A percentile compares a stretch with the other conserved stretches of the same genome.
Evolutionary conservation across 2,888 invertebrate genomes (phyloP).

Genomic region (Agrotis clavis): DNA sequence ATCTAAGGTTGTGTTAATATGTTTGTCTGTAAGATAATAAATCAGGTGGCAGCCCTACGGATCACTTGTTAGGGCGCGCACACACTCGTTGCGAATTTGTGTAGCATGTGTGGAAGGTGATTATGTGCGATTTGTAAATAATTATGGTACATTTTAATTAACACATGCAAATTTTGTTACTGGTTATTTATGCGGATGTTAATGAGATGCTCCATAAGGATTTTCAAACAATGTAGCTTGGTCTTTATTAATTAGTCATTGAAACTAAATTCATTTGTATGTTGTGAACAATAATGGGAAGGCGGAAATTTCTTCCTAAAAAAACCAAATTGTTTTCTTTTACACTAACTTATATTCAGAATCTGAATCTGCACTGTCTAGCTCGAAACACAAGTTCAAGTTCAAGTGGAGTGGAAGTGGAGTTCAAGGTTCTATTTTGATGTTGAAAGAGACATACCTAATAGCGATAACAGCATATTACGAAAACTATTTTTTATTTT

Average conservation of each 20-base stretch:
- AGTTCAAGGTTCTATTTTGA: too few relatives aligned
- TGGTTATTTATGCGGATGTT: constrained; percentile 12
- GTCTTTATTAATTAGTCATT: not conserved
- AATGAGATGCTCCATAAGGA: not conserved
- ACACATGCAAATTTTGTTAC: constrained; percentile 47
- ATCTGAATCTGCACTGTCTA: too few relatives aligned
- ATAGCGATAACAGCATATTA: too few relatives aligned
- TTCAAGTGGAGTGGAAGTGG: too few relatives aligned
- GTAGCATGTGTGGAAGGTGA: constrained; percentile 43
- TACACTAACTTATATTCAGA: too few relatives aligned
- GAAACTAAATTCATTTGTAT: not conserved
- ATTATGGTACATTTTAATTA: constrained; percentile 37
- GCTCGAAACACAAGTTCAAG: too few relatives aligned
- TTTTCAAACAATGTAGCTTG: not conserved
- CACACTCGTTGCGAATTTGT: constrained; percentile 42
- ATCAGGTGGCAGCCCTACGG: constrained; percentile 60
- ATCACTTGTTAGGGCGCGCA: constrained; percentile 42
- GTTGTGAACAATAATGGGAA: too few relatives aligned
- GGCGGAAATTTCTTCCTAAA: too few relatives aligned
- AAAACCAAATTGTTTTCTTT: too few relatives aligned
- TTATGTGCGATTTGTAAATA: constrained; percentile 37
- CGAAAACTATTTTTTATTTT: too few relatives aligned
- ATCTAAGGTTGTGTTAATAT: constrained; percentile 52
- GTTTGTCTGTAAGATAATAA: constrained; percentile 63
- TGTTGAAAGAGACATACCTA: too few relatives aligned